Conservation (phyloP, 2,888 invertebrate genomes). For the Stenchaetothrips biformis region DNA sequence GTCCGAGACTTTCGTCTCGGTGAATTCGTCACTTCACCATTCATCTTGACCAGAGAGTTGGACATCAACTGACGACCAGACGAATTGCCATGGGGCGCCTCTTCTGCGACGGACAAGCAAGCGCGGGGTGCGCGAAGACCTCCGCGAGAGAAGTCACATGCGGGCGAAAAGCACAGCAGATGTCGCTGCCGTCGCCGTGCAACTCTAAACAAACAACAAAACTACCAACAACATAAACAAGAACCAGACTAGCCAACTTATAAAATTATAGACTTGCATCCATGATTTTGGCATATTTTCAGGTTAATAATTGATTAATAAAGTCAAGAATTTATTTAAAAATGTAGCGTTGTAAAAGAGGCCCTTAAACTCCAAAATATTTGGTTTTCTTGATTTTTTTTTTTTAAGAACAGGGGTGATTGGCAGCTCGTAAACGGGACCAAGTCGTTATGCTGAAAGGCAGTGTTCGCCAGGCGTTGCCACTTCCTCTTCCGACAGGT, state of each 20-base stretch:
- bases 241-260: background rate
- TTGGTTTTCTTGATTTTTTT: background rate
- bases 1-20: conserved; percentile 19
- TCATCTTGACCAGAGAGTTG: conserved; percentile 41
- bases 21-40: conserved; percentile 42
- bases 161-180: conserved; percentile 18
- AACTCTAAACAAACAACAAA: conserved; percentile 20
- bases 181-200: conserved; percentile 15
- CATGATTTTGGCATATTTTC: no score
- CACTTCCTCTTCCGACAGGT: conserved; percentile 13
- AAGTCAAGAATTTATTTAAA: background rate
- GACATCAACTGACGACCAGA: conserved; percentile 40
- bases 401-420: background rate
- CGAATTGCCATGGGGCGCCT: conserved; percentile 32
- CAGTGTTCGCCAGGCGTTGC: background rate
- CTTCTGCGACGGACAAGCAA: no score
- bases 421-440: no score
- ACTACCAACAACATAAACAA: background rate
- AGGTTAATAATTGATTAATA: no score
- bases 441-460: background rate
- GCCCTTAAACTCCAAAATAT: background rate
- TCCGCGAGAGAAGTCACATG: conserved; percentile 31
- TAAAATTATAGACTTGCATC: background rate
- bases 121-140: background rate
- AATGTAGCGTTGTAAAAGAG: background rate